These are phyloP conservation scores for Drosophila bipectinata DNA, from an alignment of 1,140 invertebrate species.

Conservation along the genomic window DNA sequence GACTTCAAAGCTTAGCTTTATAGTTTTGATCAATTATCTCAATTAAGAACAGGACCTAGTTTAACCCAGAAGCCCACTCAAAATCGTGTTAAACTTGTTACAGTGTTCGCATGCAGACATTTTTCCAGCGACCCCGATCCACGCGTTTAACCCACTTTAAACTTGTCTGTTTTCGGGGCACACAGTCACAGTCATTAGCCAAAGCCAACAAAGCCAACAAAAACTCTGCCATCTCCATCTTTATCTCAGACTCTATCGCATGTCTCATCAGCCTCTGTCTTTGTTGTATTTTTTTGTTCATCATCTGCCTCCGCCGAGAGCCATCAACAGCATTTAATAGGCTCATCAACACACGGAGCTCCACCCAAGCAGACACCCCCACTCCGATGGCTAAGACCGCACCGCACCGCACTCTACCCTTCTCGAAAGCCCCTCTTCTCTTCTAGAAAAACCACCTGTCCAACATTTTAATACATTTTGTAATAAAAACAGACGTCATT, in stretches of 20 bases:
- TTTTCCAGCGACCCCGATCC: slow-evolving; percentile 50
- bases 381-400: neutral
- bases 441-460: slow-evolving; percentile 47
- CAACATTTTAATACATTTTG: slow-evolving; percentile 64
- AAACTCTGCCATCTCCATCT: slow-evolving; percentile 58
- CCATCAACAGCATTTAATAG: slow-evolving; percentile 78
- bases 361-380: slow-evolving; percentile 34
- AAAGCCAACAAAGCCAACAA: slow-evolving; percentile 50
- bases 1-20: too few relatives aligned
- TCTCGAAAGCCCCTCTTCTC: neutral
- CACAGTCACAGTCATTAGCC: slow-evolving; percentile 68
- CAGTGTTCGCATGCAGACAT: slow-evolving; percentile 36
- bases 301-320: slow-evolving; percentile 36
- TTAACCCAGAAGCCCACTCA: slow-evolving; percentile 20
- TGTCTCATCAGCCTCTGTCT: slow-evolving; percentile 33
- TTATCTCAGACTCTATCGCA: slow-evolving; percentile 50
- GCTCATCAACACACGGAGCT: slow-evolving; percentile 68
- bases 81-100: slow-evolving; percentile 29
- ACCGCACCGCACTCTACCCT: neutral
- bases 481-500: slow-evolving; percentile 60
- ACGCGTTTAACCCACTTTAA: slow-evolving; percentile 75
- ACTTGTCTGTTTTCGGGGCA: slow-evolving; percentile 59
- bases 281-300: neutral
- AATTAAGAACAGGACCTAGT: slow-evolving; percentile 12
- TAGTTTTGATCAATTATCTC: slow-evolving; percentile 4